Percentiles rank a stretch among this genome's conserved stretches.
phyloP scores from a whole-genome alignment of 2,888 invertebrate genomes.

The Temnothorax ravouxi region DNA sequence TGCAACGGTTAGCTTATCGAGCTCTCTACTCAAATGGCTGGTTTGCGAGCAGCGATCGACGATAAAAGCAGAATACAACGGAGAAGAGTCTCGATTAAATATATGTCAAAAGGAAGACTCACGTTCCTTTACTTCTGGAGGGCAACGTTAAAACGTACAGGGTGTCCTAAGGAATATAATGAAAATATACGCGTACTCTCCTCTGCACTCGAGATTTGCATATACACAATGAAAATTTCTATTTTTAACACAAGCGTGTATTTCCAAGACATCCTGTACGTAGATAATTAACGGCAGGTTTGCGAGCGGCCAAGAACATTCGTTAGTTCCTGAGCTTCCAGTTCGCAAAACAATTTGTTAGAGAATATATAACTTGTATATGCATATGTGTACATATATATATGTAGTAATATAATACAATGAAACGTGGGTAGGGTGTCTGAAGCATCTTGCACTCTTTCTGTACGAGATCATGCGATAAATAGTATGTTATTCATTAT shows the following conservation, averaged over 20 bases:
- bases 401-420: conserved; percentile 68
- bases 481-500: not conserved
- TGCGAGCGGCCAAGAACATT: conserved; percentile 23
- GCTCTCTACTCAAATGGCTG: conserved; percentile 6
- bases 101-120: conserved; percentile 71
- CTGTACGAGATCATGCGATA: not conserved
- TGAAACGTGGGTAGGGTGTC: conserved; percentile 63
- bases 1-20: not conserved
- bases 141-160: conserved; percentile 40
- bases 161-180: conserved; percentile 24
- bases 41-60: conserved; percentile 32
- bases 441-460: conserved; percentile 21
- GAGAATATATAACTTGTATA: conserved; percentile 60
- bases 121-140: conserved; percentile 53
- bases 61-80: conserved; percentile 38
- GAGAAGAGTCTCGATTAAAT: conserved; percentile 55
- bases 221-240: not conserved
- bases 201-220: not conserved
- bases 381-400: not conserved
- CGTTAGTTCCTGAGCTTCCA: not conserved
- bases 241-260: not conserved
- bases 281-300: conserved; percentile 30
- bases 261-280: conserved; percentile 36
- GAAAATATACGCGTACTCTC: conserved; percentile 25
- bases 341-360: conserved; percentile 44